Evolutionary conservation across 1,140 invertebrate species (phyloP).

Genomic region (Rhagoletis zephyria): DNA sequence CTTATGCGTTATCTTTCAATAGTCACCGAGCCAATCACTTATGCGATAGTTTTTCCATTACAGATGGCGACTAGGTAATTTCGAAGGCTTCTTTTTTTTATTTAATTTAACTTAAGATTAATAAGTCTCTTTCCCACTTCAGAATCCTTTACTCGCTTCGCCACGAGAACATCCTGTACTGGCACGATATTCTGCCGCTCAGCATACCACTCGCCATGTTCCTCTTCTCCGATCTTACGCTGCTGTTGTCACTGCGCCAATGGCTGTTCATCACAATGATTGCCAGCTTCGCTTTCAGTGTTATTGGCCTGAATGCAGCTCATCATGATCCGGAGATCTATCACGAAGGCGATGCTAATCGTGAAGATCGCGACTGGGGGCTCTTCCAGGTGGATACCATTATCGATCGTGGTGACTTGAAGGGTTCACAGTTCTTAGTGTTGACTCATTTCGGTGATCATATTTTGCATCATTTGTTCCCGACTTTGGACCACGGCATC

Average conservation of each 20-base stretch:
- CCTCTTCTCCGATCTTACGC: conserved; percentile 63
- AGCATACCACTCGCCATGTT: conserved; percentile 76
- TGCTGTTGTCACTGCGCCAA: conserved; percentile 70
- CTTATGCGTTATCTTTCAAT: conserved; percentile 73
- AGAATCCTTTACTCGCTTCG: conserved; percentile 68
- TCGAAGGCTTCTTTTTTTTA: background rate
- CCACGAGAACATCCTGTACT: conserved; percentile 68
- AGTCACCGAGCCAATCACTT: conserved; percentile 75
- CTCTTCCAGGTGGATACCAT: conserved; percentile 84
- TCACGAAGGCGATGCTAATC: conserved; percentile 84
- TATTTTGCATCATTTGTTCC: conserved; percentile 85
- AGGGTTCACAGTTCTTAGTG: conserved; percentile 79
- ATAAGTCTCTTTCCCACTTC: conserved; percentile 3
- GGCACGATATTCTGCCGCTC: conserved; percentile 74
- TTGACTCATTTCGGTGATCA: conserved; percentile 85
- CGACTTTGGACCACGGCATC: conserved; percentile 84
- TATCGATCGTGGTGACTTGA: conserved; percentile 82
- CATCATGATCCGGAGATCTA: conserved; percentile 89
- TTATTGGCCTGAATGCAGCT: conserved; percentile 83
- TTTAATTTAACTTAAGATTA: background rate
- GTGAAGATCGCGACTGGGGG: conserved; percentile 83
- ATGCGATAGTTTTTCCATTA: conserved; percentile 71
- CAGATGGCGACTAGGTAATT: conserved; percentile 67
- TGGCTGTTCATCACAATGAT: conserved; percentile 78
- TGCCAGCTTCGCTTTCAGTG: conserved; percentile 78